Percentiles rank a stretch among this genome's conserved stretches.
These are phyloP conservation scores for Acrobasis suavella DNA, from an alignment of 2,888 invertebrate genomes.

Conservation along the genomic window DNA sequence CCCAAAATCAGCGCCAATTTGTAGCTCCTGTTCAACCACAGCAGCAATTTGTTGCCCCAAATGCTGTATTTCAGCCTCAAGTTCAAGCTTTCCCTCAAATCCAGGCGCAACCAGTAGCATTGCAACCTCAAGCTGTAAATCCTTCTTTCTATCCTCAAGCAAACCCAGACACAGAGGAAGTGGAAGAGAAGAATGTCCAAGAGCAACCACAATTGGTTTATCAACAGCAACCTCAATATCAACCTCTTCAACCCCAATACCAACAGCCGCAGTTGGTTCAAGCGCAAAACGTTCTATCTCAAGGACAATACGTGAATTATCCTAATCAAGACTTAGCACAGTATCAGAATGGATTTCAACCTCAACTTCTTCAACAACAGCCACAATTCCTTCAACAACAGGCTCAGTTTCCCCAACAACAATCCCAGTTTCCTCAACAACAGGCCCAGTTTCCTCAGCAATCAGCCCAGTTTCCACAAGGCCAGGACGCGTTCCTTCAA, in stretches of 20 bases:
- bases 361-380: slow-evolving; percentile 29
- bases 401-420: slow-evolving; percentile 31
- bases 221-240: slow-evolving; percentile 36
- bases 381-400: slow-evolving; percentile 32
- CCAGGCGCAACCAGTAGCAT: slow-evolving; percentile 48
- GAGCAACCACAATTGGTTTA: slow-evolving; percentile 36
- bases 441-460: slow-evolving; percentile 31
- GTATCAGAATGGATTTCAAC: slow-evolving; percentile 23
- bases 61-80: slow-evolving; percentile 35
- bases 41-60: slow-evolving; percentile 27
- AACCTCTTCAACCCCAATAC: slow-evolving; percentile 15
- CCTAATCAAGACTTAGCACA: slow-evolving; percentile 40
- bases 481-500: slow-evolving; percentile 52
- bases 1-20: slow-evolving; percentile 42
- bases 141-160: slow-evolving; percentile 36
- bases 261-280: slow-evolving; percentile 33
- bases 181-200: slow-evolving; percentile 27
- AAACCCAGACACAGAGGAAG: slow-evolving; percentile 30
- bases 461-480: slow-evolving; percentile 33
- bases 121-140: slow-evolving; percentile 42
- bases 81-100: slow-evolving; percentile 40
- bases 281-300: slow-evolving; percentile 34
- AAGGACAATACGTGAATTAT: slow-evolving; percentile 42
- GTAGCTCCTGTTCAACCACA: slow-evolving; percentile 25
- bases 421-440: slow-evolving; percentile 31